Evolutionary conservation across 92 coral and sea anemone species (phyloP).

Genomic region (Siderastrea radians): DNA sequence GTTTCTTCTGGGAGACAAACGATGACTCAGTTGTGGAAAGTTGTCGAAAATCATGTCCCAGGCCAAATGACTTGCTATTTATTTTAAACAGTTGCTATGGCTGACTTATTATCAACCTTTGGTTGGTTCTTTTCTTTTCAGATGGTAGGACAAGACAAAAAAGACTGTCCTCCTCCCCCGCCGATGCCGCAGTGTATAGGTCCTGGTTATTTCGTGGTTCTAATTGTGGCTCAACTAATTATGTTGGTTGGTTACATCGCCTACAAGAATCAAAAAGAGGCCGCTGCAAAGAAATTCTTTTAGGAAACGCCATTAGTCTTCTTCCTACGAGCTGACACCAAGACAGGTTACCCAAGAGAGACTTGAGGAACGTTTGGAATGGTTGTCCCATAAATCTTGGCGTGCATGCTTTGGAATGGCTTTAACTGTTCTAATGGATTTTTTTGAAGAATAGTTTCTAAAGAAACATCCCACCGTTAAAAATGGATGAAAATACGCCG

Average conservation of each 20-base stretch:
- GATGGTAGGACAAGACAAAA: conserved; percentile 85
- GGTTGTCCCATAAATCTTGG: neutral
- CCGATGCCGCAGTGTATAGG: conserved; percentile 96
- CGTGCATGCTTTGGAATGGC: neutral
- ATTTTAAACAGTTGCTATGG: neutral
- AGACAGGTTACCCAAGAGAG: neutral
- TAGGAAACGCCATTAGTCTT: conserved; percentile 2
- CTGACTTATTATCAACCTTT: neutral
- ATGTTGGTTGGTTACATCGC: conserved; percentile 87
- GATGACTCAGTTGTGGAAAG: no score
- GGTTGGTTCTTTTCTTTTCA: conserved; percentile 12
- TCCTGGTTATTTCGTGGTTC: conserved; percentile 95
- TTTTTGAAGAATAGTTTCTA: neutral
- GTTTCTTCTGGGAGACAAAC: no score
- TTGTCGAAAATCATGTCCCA: no score
- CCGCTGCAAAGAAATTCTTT: conserved; percentile 99
- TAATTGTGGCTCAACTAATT: conserved; percentile 83
- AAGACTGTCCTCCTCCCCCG: conserved; percentile 95
- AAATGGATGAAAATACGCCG: neutral
- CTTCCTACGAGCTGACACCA: neutral
- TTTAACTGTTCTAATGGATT: neutral
- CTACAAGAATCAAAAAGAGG: conserved; percentile 96
- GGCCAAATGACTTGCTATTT: no score
- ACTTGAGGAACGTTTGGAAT: conserved; percentile 8
- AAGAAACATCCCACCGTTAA: neutral